phyloP scores from a whole-genome alignment of 2,797 vertebrate species.

The Molossus alvarezi region DNA sequence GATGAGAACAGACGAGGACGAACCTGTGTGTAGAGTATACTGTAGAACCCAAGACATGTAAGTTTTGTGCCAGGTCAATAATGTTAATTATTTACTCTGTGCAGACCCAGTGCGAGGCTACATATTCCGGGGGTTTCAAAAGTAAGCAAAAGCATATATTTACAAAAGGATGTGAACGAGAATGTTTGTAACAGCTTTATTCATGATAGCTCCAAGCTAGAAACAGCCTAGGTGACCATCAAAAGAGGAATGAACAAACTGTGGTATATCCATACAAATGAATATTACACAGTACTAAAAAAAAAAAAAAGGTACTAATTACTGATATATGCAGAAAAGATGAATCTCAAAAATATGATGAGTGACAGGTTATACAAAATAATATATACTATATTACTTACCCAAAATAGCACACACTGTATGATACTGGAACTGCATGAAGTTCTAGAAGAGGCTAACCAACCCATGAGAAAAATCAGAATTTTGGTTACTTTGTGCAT shows the following conservation, averaged over 20 bases:
- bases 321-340: neutral
- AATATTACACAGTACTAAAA: neutral
- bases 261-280: neutral
- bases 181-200: neutral
- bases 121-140: neutral
- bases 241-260: neutral
- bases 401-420: neutral
- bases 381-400: neutral
- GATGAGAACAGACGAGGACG: neutral
- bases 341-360: neutral
- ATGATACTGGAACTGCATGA: neutral
- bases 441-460: constrained; percentile 54
- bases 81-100: neutral
- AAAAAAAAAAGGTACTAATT: neutral
- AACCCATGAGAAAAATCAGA: neutral
- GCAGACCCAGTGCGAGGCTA: neutral
- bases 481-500: neutral
- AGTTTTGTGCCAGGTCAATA: neutral
- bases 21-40: neutral
- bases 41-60: neutral
- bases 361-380: neutral
- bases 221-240: neutral
- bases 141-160: neutral
- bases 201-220: neutral
- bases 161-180: neutral